phyloP scores from a whole-genome alignment of 2,888 invertebrate genomes.

The Acrobasis suavella region DNA sequence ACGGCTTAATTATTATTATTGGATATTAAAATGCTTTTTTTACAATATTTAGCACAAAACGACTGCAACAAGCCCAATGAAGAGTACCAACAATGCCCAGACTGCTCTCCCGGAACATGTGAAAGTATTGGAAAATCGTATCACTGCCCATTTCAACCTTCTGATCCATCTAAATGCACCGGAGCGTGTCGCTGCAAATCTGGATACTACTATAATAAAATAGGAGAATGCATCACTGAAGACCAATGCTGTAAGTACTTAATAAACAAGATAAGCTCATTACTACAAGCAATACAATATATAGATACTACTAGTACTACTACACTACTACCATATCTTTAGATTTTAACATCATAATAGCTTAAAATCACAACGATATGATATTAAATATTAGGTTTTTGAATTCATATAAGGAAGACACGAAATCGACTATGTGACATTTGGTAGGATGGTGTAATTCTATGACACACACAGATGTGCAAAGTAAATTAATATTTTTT shows the following conservation, averaged over 20 bases:
- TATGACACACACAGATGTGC: too few species aligned
- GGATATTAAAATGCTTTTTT: not conserved
- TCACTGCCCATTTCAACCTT: slow-evolving; percentile 15
- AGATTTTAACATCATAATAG: too few species aligned
- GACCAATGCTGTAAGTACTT: slow-evolving; percentile 12
- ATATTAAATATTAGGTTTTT: too few species aligned
- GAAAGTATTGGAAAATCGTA: slow-evolving; percentile 24
- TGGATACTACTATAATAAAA: slow-evolving; percentile 26
- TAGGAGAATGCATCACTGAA: slow-evolving; percentile 14
- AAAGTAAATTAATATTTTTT: too few species aligned
- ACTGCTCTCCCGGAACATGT: slow-evolving; percentile 17
- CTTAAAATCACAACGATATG: too few species aligned
- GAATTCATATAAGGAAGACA: too few species aligned
- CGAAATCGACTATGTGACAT: too few species aligned
- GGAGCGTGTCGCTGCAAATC: slow-evolving; percentile 24
- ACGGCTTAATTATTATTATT: too few species aligned
- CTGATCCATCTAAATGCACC: slow-evolving; percentile 1
- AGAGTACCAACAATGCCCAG: slow-evolving; percentile 9
- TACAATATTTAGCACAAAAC: not conserved
- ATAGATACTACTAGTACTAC: too few species aligned
- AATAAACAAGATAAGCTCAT: not conserved
- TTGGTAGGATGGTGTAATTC: too few species aligned
- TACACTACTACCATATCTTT: too few species aligned
- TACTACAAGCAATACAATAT: too few species aligned
- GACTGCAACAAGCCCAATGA: slow-evolving; percentile 11